phyloP scores from a whole-genome alignment of 2,888 invertebrate genomes.

The Scaptomyza parva region DNA sequence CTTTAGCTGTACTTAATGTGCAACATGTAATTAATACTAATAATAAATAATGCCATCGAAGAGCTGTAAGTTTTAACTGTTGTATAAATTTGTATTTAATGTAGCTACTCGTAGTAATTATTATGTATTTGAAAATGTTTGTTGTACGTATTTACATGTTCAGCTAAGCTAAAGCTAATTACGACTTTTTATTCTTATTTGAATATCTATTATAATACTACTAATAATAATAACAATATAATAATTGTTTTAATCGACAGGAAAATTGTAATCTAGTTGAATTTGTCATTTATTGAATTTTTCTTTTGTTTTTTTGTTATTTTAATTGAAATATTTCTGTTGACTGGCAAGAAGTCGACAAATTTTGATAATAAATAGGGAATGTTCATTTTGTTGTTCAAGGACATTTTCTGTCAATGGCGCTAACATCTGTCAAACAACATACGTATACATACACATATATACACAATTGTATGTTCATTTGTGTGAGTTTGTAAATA shows the following conservation, averaged over 20 bases:
- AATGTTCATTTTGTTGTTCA: slow-evolving; percentile 6
- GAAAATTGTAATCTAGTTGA: slow-evolving; percentile 1
- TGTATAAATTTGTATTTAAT: slow-evolving; percentile 37
- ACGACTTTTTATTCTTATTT: slow-evolving; percentile 1
- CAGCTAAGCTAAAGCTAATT: slow-evolving; percentile 1
- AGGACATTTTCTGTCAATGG: slow-evolving; percentile 6
- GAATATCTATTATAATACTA: neutral
- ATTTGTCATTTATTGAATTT: neutral
- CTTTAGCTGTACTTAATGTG: slow-evolving; percentile 26
- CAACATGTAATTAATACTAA: slow-evolving; percentile 15
- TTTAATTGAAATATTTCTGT: neutral
- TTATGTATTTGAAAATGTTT: slow-evolving; percentile 2
- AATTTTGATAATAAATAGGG: slow-evolving; percentile 11
- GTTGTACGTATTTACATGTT: slow-evolving; percentile 12
- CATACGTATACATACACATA: slow-evolving; percentile 1
- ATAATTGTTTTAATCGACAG: neutral
- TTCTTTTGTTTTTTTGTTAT: neutral
- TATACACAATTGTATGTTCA: neutral
- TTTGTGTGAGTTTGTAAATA: slow-evolving; percentile 45
- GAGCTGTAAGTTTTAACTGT: slow-evolving; percentile 69
- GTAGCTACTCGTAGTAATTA: slow-evolving; percentile 1
- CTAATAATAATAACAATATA: neutral
- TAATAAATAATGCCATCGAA: slow-evolving; percentile 44
- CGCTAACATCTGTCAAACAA: slow-evolving; percentile 3
- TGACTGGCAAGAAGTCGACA: slow-evolving; percentile 6